Percentiles rank a stretch among this genome's conserved stretches.
These are phyloP conservation scores for Urophycis tenuis DNA, from an alignment of 2,797 vertebrate species.

Conservation along the genomic window DNA sequence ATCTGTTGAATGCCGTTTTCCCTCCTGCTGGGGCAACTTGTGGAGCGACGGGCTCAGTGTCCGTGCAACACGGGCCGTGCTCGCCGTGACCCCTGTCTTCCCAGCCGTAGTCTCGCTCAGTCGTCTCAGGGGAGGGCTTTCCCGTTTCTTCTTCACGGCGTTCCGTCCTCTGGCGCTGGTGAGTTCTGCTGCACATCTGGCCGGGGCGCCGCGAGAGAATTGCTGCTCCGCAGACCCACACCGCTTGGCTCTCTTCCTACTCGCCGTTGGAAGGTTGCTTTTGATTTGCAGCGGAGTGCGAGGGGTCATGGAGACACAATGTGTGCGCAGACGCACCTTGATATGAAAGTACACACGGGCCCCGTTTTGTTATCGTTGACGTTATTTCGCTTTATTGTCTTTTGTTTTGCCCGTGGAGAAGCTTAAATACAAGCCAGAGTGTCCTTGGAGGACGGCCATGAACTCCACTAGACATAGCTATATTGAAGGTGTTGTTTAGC, in stretches of 20 bases:
- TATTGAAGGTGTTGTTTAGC: neutral
- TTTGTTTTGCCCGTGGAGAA: constrained; percentile 19
- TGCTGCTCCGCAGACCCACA: constrained; percentile 52
- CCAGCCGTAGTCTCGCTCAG: constrained; percentile 57
- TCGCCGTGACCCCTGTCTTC: constrained; percentile 62
- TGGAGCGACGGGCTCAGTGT: constrained; percentile 44
- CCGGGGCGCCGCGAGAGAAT: constrained; percentile 57
- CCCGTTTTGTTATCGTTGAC: constrained; percentile 45
- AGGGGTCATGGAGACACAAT: constrained; percentile 53
- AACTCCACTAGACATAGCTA: neutral
- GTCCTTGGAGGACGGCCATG: neutral
- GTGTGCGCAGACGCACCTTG: constrained; percentile 57
- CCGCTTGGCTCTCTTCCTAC: constrained; percentile 68
- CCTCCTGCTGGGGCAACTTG: constrained; percentile 7
- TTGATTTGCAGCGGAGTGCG: constrained; percentile 44
- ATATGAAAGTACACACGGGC: constrained; percentile 55
- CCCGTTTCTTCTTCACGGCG: constrained; percentile 12
- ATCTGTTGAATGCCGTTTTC: neutral
- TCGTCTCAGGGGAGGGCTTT: neutral
- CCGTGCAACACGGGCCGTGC: constrained; percentile 38
- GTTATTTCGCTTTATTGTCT: constrained; percentile 7
- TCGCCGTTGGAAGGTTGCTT: constrained; percentile 63
- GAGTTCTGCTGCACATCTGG: constrained; percentile 63
- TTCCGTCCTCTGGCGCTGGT: constrained; percentile 27
- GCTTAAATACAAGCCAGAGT: neutral